Conservation (phyloP, 2,113 vertebrate genomes). For the Toxostoma redivivum region DNA sequence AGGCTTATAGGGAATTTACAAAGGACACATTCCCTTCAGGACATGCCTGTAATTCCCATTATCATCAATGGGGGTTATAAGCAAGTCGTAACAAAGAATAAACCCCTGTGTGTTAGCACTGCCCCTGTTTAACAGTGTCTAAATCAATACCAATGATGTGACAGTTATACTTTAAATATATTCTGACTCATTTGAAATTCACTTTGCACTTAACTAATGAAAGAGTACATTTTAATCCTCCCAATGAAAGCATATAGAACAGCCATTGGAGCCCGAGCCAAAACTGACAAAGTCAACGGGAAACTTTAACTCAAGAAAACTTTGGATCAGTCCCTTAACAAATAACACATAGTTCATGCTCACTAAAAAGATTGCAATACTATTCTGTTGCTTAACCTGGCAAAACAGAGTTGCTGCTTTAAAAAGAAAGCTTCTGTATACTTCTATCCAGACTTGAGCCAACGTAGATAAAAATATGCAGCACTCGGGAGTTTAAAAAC, state of each 20-base stretch:
- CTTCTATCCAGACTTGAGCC: not conserved
- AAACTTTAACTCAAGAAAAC: not conserved
- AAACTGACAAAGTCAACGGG: not conserved
- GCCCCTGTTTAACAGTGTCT: constrained; percentile 46
- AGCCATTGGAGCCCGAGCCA: not conserved
- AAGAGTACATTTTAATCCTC: constrained; percentile 60
- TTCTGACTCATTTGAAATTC: constrained; percentile 42
- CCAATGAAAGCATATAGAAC: not conserved
- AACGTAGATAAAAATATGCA: not conserved
- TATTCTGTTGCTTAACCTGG: not conserved
- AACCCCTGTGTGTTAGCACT: constrained; percentile 11
- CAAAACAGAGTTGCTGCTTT: not conserved
- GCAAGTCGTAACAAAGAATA: constrained; percentile 20
- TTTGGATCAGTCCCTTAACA: not conserved
- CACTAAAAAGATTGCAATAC: not conserved
- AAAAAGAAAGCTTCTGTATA: not conserved
- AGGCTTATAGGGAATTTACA: constrained; percentile 26
- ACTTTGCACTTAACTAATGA: constrained; percentile 54
- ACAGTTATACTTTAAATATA: constrained; percentile 38
- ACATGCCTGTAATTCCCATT: constrained; percentile 57
- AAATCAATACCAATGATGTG: constrained; percentile 41
- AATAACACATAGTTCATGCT: not conserved
- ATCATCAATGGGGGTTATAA: constrained; percentile 40
- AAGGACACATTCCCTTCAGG: constrained; percentile 50
- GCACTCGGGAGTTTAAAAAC: not conserved